phyloP scores from a whole-genome alignment of 2,888 invertebrate genomes.

The Drosophila phalerata region DNA sequence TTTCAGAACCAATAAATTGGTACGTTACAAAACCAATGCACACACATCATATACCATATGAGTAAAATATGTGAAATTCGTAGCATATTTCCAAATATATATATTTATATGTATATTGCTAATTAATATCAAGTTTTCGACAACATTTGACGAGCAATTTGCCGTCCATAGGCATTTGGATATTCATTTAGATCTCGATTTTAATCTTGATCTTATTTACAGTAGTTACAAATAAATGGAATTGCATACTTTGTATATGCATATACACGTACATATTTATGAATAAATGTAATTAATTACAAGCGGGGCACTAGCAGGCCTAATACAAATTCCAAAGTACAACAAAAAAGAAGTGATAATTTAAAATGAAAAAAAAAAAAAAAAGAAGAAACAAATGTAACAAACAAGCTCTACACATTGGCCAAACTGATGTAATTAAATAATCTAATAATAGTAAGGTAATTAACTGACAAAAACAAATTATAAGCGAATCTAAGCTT shows the following conservation, averaged over 20 bases:
- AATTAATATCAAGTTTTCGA: conserved; percentile 70
- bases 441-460: conserved; percentile 43
- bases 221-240: conserved; percentile 59
- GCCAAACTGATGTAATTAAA: conserved; percentile 42
- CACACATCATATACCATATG: conserved; percentile 25
- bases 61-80: conserved; percentile 51
- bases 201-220: conserved; percentile 45
- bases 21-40: conserved; percentile 43
- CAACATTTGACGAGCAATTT: conserved; percentile 44
- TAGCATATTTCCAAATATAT: conserved; percentile 51
- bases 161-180: conserved; percentile 20
- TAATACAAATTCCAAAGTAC: conserved; percentile 63
- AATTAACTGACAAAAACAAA: conserved; percentile 55
- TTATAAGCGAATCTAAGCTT: conserved; percentile 43
- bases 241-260: conserved; percentile 39
- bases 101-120: conserved; percentile 47
- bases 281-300: conserved; percentile 51
- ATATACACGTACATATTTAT: conserved; percentile 34
- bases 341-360: conserved; percentile 43
- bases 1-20: conserved; percentile 49
- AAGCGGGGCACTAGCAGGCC: conserved; percentile 62
- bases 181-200: conserved; percentile 26
- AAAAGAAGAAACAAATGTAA: conserved; percentile 47
- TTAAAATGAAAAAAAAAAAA: conserved; percentile 7
- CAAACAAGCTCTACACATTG: conserved; percentile 52